Evolutionary conservation across 53 echinoderm and acorn worm genomes (phyloP).

Genomic region (Echinarachnius parma): DNA sequence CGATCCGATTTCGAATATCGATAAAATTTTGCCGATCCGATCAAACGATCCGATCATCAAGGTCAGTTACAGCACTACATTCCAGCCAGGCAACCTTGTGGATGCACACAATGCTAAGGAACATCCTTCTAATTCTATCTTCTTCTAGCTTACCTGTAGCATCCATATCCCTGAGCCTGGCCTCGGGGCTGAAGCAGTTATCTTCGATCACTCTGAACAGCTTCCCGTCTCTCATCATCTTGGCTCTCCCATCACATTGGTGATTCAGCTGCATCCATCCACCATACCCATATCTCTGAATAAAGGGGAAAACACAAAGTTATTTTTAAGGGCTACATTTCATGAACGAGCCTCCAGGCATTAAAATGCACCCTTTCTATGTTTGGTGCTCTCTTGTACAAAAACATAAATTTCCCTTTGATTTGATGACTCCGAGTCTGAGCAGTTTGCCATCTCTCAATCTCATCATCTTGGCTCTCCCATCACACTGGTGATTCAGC

Average conservation of each 20-base stretch:
- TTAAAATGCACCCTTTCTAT: too few relatives aligned
- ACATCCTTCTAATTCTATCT: too few relatives aligned
- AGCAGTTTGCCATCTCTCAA: constrained; percentile 96
- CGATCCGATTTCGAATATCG: too few relatives aligned
- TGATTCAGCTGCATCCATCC: constrained; percentile 96
- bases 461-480: constrained; percentile 91
- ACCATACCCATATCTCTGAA: constrained; percentile 96
- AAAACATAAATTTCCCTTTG: too few relatives aligned
- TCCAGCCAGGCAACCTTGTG: too few relatives aligned
- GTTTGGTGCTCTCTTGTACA: too few relatives aligned
- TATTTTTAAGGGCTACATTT: not conserved
- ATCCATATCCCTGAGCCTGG: constrained; percentile 92
- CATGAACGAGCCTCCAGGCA: too few relatives aligned
- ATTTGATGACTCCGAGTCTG: constrained; percentile 80
- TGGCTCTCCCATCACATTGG: constrained; percentile 87
- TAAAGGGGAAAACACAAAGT: not conserved
- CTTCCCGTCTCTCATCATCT: constrained; percentile 96
- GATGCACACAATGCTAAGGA: too few relatives aligned
- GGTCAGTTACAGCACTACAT: too few relatives aligned
- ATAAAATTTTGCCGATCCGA: too few relatives aligned
- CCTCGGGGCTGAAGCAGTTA: constrained; percentile 93
- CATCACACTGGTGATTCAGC: constrained; percentile 86
- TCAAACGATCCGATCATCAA: too few relatives aligned
- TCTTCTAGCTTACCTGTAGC: constrained; percentile 71
- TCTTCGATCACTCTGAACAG: constrained; percentile 85